These are phyloP conservation scores for Daboia siamensis DNA, from an alignment of 2,113 vertebrate species.

Conservation along the genomic window DNA sequence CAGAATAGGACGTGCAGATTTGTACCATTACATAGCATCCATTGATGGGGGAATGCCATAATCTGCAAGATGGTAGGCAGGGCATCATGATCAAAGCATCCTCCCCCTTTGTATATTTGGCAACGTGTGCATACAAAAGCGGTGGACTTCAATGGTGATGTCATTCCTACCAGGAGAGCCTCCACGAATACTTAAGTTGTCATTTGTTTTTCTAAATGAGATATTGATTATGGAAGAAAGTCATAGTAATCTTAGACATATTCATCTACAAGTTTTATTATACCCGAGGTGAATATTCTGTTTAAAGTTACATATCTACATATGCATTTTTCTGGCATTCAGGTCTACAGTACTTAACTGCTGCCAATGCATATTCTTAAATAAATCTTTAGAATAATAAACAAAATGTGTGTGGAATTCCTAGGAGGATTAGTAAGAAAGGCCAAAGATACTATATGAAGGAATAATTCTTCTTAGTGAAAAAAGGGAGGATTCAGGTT, in stretches of 20 bases:
- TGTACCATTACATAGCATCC: background rate
- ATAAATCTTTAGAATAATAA: conserved; percentile 54
- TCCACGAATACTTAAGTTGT: background rate
- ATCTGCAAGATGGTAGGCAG: background rate
- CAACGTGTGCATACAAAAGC: background rate
- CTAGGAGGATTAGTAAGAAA: conserved; percentile 55
- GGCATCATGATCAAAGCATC: background rate
- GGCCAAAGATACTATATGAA: conserved; percentile 59
- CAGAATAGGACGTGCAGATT: background rate
- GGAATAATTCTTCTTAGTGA: conserved; percentile 52
- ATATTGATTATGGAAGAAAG: background rate
- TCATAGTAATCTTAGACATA: conserved; percentile 31
- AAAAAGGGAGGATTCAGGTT: conserved; percentile 49
- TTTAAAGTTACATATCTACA: conserved; percentile 39
- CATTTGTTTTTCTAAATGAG: background rate
- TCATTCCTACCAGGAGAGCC: background rate
- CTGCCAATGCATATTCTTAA: conserved; percentile 50
- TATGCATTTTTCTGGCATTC: conserved; percentile 52
- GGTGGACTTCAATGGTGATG: background rate
- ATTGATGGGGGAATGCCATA: background rate
- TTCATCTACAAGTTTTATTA: conserved; percentile 27
- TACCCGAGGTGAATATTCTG: conserved; percentile 32
- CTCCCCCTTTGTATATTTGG: background rate
- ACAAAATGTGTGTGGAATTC: conserved; percentile 56
- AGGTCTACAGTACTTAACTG: conserved; percentile 44